Evolutionary conservation across 2,797 vertebrate species (phyloP), one percentile per base, ranked within the genome.

Genomic region (Hoplostethus atlanticus): DNA sequence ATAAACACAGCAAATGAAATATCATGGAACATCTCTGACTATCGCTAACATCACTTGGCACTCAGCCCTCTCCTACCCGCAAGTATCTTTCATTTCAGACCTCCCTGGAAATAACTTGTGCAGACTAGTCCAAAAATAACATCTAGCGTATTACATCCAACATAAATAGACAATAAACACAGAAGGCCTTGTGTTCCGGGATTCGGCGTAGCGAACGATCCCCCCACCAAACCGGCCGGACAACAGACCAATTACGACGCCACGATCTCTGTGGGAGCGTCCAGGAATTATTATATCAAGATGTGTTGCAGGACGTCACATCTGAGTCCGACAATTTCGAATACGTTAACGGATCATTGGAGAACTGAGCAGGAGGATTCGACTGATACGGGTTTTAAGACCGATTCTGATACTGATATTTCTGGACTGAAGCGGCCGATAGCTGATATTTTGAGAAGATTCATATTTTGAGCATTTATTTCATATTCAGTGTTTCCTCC

Each of bases 121-220:
- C 48, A 12, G 5, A 13, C 16, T 0, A 5, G 66, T 64, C 81
- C 72, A 64, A 82, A 84, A 83, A 87, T 75, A 84, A 65, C 71
- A 58, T 68, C 54, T 76, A 44, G 0, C 65, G 42, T 58, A 31
- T 59, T 48, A 62, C 36, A 50, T 64, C 57, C 59, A 82, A 73
- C 42, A 84, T 48, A 79, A 86, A 76, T 63, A 71, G 16, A 42
- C 61, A 34, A 52, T 59, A 28, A 72, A 40, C 9, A 57, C 61
- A 69, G 40, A 34, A 71, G 59, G 44, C 73, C 50, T 60, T 58
- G 52, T 47, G 52, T 6, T 1, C 2, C 1, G 80, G 51, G 44
- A 55, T 55, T 5, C 34, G 53, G 17, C 1, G 11, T 28, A 31
- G 13, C 25, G 31, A 55, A 55, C 3, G 15, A 55, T 31, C 30